Conservation (phyloP, 2,888 invertebrate species). For the Globia sparganii region DNA sequence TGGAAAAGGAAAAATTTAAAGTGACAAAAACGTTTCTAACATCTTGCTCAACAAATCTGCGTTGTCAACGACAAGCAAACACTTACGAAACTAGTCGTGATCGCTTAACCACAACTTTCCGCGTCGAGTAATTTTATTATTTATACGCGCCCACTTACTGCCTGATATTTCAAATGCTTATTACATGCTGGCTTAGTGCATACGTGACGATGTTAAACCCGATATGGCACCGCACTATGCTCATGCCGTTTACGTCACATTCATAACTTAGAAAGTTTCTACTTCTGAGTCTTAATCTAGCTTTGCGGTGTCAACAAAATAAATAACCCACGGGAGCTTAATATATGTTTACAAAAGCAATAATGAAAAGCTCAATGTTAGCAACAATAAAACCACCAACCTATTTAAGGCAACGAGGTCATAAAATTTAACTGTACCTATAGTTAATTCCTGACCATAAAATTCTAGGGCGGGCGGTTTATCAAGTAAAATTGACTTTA, state of each 20-base stretch:
- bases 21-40: conserved; percentile 74
- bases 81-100: conserved; percentile 87
- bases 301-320: conserved; percentile 29
- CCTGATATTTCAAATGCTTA: conserved; percentile 77
- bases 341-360: conserved; percentile 13
- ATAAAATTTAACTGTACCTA: conserved; percentile 71
- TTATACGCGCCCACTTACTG: conserved; percentile 73
- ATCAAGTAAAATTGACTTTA: conserved; percentile 62
- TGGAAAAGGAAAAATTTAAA: conserved; percentile 70
- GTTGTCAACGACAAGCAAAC: conserved; percentile 78
- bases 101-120: conserved; percentile 84
- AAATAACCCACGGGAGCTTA: conserved; percentile 5
- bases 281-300: conserved; percentile 24
- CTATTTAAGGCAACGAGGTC: conserved; percentile 48
- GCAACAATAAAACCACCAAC: conserved; percentile 27
- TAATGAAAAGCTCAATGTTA: conserved; percentile 18
- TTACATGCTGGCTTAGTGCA: conserved; percentile 65
- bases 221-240: conserved; percentile 62
- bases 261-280: conserved; percentile 49
- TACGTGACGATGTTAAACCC: conserved; percentile 73
- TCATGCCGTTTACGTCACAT: conserved; percentile 64
- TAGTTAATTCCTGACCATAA: conserved; percentile 52
- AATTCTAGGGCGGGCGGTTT: conserved; percentile 39
- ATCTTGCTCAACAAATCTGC: conserved; percentile 79
- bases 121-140: conserved; percentile 79